Evolutionary conservation across 2,888 invertebrate genomes (phyloP), one percentile per base, ranked within the genome.

Genomic region (Gastrophysa polygoni): DNA sequence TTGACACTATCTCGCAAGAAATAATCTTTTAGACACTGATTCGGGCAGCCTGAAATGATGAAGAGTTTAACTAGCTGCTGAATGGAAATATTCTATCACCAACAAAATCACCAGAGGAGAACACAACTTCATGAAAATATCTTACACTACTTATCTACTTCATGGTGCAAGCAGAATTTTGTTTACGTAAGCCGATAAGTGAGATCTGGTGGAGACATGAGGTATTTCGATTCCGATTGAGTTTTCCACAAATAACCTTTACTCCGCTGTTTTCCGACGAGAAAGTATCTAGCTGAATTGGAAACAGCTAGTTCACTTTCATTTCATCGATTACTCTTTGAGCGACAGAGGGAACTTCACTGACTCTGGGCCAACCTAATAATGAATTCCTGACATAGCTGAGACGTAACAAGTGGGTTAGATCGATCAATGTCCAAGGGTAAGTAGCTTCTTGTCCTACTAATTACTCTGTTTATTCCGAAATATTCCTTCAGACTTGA

Each of bases 331-430:
- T 62, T 59, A 59, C 57, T 62, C 59, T 65, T 57, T 62, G 49
- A 54, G 51, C 61, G 64, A 62, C 58, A 65, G 49, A 52, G 57
- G 57, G 57, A 62, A 57, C 61, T 65, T 57, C 55, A 50, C 49
- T 49, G 48, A 44, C 49, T 50, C 38, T 14, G 11, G 38, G 38
- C 48, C 24, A n/a, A 14, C 16, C 48, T 24, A 48, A 24, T 48
- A 48, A 24, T 28, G 48, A 48, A 48, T 48, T 28, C 50, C 29
- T 17, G 50, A 49, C 49, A 24, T 49, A 29, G 24, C 49, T 28
- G 17, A 50, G 29, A 29, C 50, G 28, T 29, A 50, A 28, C 29
- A 50, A 50, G 50, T 28, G 24, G 14, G 38, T 14, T 38, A 38
- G 38, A 38, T 38, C 38, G 38, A 38, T 38, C 38, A 38, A 38